A percentile compares a stretch with the other conserved stretches of the same genome.
phyloP scores from a whole-genome alignment of 2,888 invertebrate genomes.

The Clivina fossor region DNA sequence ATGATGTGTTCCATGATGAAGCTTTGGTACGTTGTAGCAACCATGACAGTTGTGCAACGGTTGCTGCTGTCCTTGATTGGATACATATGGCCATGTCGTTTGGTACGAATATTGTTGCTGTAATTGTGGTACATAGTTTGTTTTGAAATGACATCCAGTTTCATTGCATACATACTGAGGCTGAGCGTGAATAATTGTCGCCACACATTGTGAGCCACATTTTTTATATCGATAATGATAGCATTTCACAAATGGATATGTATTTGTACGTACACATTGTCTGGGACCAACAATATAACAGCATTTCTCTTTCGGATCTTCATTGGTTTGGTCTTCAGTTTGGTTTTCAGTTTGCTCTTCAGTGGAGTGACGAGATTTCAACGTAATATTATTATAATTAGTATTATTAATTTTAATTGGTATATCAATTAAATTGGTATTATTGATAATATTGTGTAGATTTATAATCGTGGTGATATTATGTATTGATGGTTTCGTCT shows the following conservation, averaged over 20 bases:
- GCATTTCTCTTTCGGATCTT: slow-evolving; percentile 40
- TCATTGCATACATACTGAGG: slow-evolving; percentile 42
- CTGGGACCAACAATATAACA: slow-evolving; percentile 51
- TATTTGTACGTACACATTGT: slow-evolving; percentile 45
- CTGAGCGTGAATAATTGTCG: slow-evolving; percentile 50
- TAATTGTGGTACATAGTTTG: slow-evolving; percentile 48
- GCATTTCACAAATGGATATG: slow-evolving; percentile 47
- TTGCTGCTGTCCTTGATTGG: slow-evolving; percentile 39
- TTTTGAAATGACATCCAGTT: slow-evolving; percentile 44
- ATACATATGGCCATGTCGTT: slow-evolving; percentile 49
- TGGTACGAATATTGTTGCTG: slow-evolving; percentile 53
- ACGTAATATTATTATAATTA: no score
- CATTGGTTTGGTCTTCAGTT: slow-evolving; percentile 2
- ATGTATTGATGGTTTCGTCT: slow-evolving; percentile 41
- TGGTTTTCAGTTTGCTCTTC: not conserved
- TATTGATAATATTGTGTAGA: slow-evolving; percentile 52
- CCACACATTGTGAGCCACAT: slow-evolving; percentile 49
- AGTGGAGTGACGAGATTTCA: slow-evolving; percentile 21
- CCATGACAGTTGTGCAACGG: slow-evolving; percentile 47
- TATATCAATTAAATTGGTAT: slow-evolving; percentile 51
- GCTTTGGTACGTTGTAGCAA: slow-evolving; percentile 49
- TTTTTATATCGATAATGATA: slow-evolving; percentile 46
- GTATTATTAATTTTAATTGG: no score
- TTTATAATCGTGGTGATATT: slow-evolving; percentile 53
- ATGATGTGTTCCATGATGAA: no score